Base-by-base conservation (phyloP, 2,888 invertebrate species). In the Nemapogon koenigi region DNA sequence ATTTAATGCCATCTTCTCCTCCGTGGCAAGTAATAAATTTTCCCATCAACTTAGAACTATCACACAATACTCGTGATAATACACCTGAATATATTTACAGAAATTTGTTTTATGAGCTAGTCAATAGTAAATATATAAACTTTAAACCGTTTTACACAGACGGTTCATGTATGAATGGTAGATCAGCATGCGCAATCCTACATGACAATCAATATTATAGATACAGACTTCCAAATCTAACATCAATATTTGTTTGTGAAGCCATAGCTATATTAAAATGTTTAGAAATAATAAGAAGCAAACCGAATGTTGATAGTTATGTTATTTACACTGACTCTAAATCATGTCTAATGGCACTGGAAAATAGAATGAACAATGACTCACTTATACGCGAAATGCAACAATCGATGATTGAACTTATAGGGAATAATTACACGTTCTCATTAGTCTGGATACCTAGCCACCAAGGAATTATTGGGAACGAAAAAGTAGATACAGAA, bases 261-360 rank as follows among this genome's bases (percentile, higher is more conserved):
- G 36, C 26, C 25, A 26, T 36, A 14, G 26, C 26, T 26, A 36
- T 36, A 8, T 16, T 36, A 15, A 36, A 36, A 27, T 8, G 3
- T 2, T 15, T 36, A 25, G 36, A 36, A 35, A 25, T 35, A n/a
- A 26, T 36, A 3, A 14, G 8, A n/a, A 25, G 19, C 15, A 25
- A 36, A 22, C 19, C 35, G 3, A 35, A 19, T 19, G 13, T 7
- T 11, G 19, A 6, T 13, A 35, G 19, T 8, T 36, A 36, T 15
- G 27, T 36, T 4, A 36, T 36, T 15, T 36, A 14, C 25, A 36
- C 36, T 2, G 36, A 36, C 10, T 36, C 36, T n/a, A 36, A 36
- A 36, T 36, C 36, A 14, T 36, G 36, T 14, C 27, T 36, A 15
- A 25, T 27, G 16, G 36, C 36, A 22, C 11, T 35, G 22, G 22